Base-by-base conservation (phyloP, 2,888 invertebrate species). In the Metellina segmentata region DNA sequence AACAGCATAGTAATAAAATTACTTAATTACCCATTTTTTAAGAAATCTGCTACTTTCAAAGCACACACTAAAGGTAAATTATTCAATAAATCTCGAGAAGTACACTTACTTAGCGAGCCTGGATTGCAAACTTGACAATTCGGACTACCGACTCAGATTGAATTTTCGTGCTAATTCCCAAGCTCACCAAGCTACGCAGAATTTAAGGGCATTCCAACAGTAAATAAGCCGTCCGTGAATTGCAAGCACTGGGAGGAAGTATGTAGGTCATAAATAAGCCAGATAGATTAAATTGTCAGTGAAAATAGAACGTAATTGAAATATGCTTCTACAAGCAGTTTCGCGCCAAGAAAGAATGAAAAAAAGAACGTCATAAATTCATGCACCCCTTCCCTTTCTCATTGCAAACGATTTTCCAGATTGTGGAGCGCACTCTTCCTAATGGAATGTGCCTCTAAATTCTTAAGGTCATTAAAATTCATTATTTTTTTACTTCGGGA, bases 271-370 rank as follows among this genome's bases (percentile, higher is more conserved):
- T 88, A 88, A 88, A 85, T 85, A 79, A 61, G 48, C 71, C 78
- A n/a, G 79, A 75, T 77, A 89, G 89, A 89, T 89, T 89, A 89
- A 89, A 89, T 83, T 85, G 89, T 89, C 89, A 81, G 70, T 34
- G 79, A 72, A 89, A 85, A 85, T 85, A 52, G 71, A 53, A 72
- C 52, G 71, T 85, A 89, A 89, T 89, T 89, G 89, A 85, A 89
- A 85, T 83, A 89, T 85, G 89, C 69, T 53, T 53, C 71, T 70
- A 51, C n/a, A 72, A 70, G 51, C 71, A 81, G 70, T 61, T 61
- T 61, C 61, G 16, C 61, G 16, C 51, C 77, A 13, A 51, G 34
- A 51, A 78, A 5, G 70, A 70, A 72, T 19, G 20, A 69, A 85
- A 85, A n/a, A 85, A 85, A 75, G 19, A 8, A 74, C 48, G 70